Conservation (phyloP, 2,888 invertebrate genomes). For the Malthinus flaveolus region DNA sequence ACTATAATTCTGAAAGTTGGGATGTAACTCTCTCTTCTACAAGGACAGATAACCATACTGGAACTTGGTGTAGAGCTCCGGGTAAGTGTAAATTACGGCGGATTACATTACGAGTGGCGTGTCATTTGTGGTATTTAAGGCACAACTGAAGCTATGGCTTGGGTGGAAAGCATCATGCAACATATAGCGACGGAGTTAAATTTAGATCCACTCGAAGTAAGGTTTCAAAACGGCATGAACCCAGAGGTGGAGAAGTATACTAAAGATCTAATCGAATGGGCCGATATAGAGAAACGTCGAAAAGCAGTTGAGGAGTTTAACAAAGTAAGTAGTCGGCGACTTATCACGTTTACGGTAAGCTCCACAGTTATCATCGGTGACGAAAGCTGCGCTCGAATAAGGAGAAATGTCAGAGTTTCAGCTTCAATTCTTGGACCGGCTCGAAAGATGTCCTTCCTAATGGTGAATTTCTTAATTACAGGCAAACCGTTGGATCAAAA, state of each 20-base stretch:
- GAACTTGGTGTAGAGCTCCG: slow-evolving; percentile 69
- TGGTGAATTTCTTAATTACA: slow-evolving; percentile 36
- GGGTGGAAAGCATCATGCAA: slow-evolving; percentile 68
- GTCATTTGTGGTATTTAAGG: slow-evolving; percentile 50
- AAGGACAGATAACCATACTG: slow-evolving; percentile 66
- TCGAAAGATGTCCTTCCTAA: background rate
- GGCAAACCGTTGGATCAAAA: slow-evolving; percentile 81
- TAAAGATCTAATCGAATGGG: slow-evolving; percentile 59
- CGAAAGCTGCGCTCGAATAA: no score
- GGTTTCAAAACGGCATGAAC: slow-evolving; percentile 58
- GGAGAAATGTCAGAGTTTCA: no score
- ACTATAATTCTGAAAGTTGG: slow-evolving; percentile 64
- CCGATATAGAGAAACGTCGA: slow-evolving; percentile 62
- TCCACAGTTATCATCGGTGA: no score
- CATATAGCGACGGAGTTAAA: slow-evolving; percentile 63
- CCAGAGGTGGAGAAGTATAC: slow-evolving; percentile 57
- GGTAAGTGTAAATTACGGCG: slow-evolving; percentile 52
- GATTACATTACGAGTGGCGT: no score
- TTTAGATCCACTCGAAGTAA: slow-evolving; percentile 63
- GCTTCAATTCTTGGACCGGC: no score
- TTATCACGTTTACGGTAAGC: no score
- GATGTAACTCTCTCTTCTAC: slow-evolving; percentile 54
- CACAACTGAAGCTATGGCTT: slow-evolving; percentile 64
- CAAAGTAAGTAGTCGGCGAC: slow-evolving; percentile 45
- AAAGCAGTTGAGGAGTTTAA: slow-evolving; percentile 64